Evolutionary conservation across 2,888 invertebrate genomes (phyloP).

Genomic region (Stenodema calcarata): DNA sequence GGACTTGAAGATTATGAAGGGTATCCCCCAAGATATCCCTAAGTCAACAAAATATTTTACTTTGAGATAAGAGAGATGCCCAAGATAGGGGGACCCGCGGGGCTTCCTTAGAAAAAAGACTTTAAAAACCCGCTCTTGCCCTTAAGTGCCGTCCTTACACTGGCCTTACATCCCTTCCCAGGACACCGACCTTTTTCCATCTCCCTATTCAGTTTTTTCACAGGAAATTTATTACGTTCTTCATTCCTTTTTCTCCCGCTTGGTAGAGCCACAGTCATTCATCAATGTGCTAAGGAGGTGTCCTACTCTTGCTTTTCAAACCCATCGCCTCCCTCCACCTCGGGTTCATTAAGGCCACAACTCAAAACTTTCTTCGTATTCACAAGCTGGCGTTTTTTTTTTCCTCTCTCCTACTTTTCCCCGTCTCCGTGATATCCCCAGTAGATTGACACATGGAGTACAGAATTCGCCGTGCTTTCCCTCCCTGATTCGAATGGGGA

Average conservation of each 20-base stretch:
- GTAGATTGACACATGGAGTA: slow-evolving; percentile 29
- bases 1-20: slow-evolving; percentile 22
- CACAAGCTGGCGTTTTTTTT: not conserved
- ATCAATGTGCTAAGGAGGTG: slow-evolving; percentile 42
- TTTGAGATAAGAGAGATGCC: slow-evolving; percentile 49
- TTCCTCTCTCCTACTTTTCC: not conserved
- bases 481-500: not conserved
- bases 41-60: slow-evolving; percentile 44
- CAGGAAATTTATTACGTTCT: slow-evolving; percentile 36
- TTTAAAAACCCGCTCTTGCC: slow-evolving; percentile 26
- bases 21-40: slow-evolving; percentile 16
- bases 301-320: slow-evolving; percentile 30
- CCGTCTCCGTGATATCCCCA: not conserved
- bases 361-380: slow-evolving; percentile 43
- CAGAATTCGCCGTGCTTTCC: not conserved
- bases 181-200: not conserved
- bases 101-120: slow-evolving; percentile 27
- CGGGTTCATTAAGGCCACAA: slow-evolving; percentile 42
- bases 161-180: slow-evolving; percentile 22
- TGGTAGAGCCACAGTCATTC: slow-evolving; percentile 8
- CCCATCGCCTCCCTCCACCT: not conserved
- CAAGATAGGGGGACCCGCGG: slow-evolving; percentile 38
- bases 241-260: slow-evolving; percentile 5
- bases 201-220: slow-evolving; percentile 9
- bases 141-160: slow-evolving; percentile 39